Percentiles rank a stretch among this genome's conserved stretches.
These are phyloP conservation scores for Leptothorax acervorum DNA, from an alignment of 2,888 invertebrate species.

Conservation along the genomic window DNA sequence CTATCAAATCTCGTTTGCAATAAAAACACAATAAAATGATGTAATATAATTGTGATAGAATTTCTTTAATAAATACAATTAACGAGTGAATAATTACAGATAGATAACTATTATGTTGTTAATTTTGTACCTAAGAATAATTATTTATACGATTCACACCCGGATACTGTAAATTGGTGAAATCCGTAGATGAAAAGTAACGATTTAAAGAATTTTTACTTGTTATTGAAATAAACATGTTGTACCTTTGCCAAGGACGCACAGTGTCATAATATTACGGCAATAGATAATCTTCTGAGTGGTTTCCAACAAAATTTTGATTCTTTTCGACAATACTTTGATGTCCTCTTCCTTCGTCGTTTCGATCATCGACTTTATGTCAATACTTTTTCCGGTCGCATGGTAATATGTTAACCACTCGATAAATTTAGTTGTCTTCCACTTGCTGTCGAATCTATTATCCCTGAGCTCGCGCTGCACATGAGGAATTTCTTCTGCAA, in stretches of 20 bases:
- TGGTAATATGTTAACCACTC: too few species aligned
- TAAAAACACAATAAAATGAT: neutral
- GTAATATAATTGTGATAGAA: neutral
- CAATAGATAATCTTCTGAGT: too few species aligned
- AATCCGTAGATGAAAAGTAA: neutral
- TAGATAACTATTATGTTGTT: neutral
- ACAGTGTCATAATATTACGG: constrained; percentile 86
- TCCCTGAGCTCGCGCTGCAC: too few species aligned
- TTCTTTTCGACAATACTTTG: too few species aligned
- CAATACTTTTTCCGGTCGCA: too few species aligned
- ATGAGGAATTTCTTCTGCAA: too few species aligned
- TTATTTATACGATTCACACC: neutral
- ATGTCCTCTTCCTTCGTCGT: too few species aligned
- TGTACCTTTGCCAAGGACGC: constrained; percentile 94
- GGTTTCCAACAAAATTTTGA: too few species aligned
- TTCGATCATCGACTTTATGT: too few species aligned
- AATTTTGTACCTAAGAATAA: neutral
- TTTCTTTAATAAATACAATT: neutral
- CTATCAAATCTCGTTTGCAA: too few species aligned
- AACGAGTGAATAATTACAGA: neutral
- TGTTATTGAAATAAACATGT: constrained; percentile 3
- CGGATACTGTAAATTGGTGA: neutral
- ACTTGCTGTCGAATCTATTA: too few species aligned
- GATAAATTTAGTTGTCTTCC: too few species aligned
- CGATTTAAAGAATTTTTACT: neutral